These are phyloP conservation scores for Charanyca ferruginea DNA, from an alignment of 2,888 invertebrate genomes.

Conservation along the genomic window DNA sequence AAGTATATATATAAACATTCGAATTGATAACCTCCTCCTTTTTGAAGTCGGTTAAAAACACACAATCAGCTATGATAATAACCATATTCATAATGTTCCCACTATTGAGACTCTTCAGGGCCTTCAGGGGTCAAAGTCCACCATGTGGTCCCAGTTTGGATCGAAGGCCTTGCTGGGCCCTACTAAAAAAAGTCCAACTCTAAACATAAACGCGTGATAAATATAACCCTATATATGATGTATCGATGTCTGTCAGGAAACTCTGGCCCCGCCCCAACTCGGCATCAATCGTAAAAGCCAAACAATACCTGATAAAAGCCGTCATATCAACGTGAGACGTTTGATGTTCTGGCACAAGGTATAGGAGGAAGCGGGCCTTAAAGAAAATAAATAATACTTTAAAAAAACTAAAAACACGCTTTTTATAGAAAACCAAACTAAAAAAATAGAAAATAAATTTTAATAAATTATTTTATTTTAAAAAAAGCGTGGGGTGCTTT, in stretches of 20 bases:
- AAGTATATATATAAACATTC: too few species aligned
- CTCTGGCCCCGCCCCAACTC: constrained; percentile 59
- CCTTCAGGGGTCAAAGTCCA: background rate
- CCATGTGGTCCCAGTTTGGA: background rate
- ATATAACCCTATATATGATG: constrained; percentile 42
- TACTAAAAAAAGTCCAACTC: constrained; percentile 11
- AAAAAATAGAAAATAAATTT: too few species aligned
- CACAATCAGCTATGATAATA: too few species aligned
- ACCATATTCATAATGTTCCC: too few species aligned
- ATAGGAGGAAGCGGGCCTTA: constrained; percentile 47
- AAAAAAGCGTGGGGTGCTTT: too few species aligned
- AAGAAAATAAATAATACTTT: too few species aligned
- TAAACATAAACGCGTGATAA: constrained; percentile 23
- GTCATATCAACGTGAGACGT: constrained; percentile 83
- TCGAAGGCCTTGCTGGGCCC: background rate
- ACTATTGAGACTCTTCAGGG: too few species aligned
- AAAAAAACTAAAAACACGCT: too few species aligned
- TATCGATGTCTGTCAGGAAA: constrained; percentile 50
- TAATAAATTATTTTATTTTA: too few species aligned
- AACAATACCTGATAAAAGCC: constrained; percentile 87
- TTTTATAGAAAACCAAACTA: too few species aligned
- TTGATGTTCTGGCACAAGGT: constrained; percentile 64
- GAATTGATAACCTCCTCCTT: too few species aligned
- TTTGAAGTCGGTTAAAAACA: too few species aligned
- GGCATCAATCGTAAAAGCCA: constrained; percentile 83